Evolutionary conservation across 2,113 vertebrate species (phyloP), one percentile per base, ranked within the genome.

Genomic region (Hemichromis elongatus): DNA sequence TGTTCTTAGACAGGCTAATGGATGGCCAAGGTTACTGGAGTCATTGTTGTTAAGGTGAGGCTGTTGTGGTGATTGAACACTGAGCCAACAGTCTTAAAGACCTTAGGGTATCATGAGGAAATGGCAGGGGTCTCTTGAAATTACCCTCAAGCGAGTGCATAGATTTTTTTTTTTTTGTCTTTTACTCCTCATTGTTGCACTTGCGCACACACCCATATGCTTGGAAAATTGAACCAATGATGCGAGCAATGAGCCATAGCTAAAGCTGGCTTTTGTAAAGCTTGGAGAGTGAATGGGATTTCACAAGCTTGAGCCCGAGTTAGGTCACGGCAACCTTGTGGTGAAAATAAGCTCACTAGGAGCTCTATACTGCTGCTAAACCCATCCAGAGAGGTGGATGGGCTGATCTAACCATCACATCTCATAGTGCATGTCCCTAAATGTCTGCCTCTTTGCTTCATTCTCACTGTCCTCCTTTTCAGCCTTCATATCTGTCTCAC

Each of bases 1-100:
- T 94, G 92, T 94, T 95, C 90, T 89, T 54, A 57, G 92, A 93
- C 92, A 89, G 86, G 85, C 89, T 92, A 93, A 94, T 91, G 89
- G 91, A 93, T 90, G 88, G 89, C 91, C 88, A 89, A 93, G 94
- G 93, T 94, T 90, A 89, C 73, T 1, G 47, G 66, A 93, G 92
- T 90, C 90, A 84, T 89, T 89, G 93, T 92, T 92, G 92, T 91
- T 91, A 87, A 91, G 90, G 91, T 91, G 89, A 94, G 85, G 75
- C 83, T 57, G 83, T 91, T 87, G 85, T 79, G 85, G 40, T 88
- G 90, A 94, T 93, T 91, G 90, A 94, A 92, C 81, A 55, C 55
- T 3, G 6, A 81, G 78, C 77, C 88, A 68, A 82, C 45, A 45
- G 47, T 86, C 87, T 84, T 84, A 86, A 86, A 90, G 82, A 88